Conservation (phyloP, 2,113 vertebrate genomes). For the Ia io region DNA sequence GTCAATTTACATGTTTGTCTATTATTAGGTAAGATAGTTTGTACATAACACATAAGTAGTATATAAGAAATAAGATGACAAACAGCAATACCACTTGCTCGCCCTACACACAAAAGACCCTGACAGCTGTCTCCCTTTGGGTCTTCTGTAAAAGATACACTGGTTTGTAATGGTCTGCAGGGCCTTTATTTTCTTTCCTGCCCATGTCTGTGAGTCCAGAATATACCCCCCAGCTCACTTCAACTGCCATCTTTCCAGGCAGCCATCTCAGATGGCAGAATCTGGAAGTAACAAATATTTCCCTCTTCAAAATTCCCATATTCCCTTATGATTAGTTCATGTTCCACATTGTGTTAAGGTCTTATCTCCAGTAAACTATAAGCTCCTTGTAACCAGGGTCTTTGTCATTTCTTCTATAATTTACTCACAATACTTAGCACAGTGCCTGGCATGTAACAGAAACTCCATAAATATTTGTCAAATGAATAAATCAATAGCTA, state of each 20-base stretch:
- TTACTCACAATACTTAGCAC: not conserved
- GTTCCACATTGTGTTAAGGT: not conserved
- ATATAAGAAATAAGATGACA: not conserved
- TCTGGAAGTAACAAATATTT: not conserved
- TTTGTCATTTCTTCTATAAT: not conserved
- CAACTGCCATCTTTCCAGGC: not conserved
- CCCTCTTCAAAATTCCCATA: not conserved
- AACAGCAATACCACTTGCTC: not conserved
- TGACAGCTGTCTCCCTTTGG: not conserved
- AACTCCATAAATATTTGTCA: slow-evolving; percentile 39
- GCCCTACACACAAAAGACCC: not conserved
- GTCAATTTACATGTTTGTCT: not conserved
- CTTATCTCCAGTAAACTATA: not conserved
- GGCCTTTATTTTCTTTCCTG: slow-evolving; percentile 24
- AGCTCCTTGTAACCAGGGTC: slow-evolving; percentile 18
- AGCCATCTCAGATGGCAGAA: not conserved
- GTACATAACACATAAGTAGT: not conserved
- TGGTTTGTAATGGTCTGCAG: not conserved
- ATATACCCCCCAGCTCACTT: not conserved
- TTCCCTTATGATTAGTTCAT: not conserved
- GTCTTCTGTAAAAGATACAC: not conserved
- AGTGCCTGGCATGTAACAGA: not conserved
- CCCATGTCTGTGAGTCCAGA: not conserved
- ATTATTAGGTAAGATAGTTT: not conserved
- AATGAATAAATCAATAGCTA: slow-evolving; percentile 48